A percentile compares a stretch with the other conserved stretches of the same genome.
These are phyloP conservation scores for Selenia dentaria DNA, from an alignment of 2,888 invertebrate genomes.

Conservation along the genomic window DNA sequence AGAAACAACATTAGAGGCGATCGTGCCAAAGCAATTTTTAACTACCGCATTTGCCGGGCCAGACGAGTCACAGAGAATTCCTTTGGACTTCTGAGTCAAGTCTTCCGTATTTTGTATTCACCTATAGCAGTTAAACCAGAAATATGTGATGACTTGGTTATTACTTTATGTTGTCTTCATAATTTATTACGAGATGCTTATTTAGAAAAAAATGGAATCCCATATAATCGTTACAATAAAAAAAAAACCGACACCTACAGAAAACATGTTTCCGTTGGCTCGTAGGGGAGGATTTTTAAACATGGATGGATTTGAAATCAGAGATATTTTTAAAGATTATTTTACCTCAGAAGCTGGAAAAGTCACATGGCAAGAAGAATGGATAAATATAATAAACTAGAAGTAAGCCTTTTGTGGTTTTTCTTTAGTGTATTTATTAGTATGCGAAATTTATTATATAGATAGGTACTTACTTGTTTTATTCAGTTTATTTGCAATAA, in stretches of 20 bases:
- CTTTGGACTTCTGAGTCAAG: slow-evolving; percentile 20
- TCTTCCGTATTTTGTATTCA: slow-evolving; percentile 14
- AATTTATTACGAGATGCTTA: no score
- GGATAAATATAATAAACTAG: slow-evolving; percentile 16
- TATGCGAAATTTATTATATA: neutral
- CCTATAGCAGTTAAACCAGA: slow-evolving; percentile 16
- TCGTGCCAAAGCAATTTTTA: slow-evolving; percentile 8
- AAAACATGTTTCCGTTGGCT: slow-evolving; percentile 9
- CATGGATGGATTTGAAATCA: slow-evolving; percentile 17
- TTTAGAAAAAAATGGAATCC: no score
- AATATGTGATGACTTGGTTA: slow-evolving; percentile 9
- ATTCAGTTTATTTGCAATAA: no score
- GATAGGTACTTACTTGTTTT: neutral
- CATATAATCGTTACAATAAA: neutral
- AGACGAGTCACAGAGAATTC: slow-evolving; percentile 18
- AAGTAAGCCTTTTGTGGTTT: neutral
- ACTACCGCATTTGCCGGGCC: slow-evolving; percentile 16
- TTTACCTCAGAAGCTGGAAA: slow-evolving; percentile 17
- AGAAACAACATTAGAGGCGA: slow-evolving; percentile 3
- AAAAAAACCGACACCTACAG: slow-evolving; percentile 11
- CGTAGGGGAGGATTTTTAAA: slow-evolving; percentile 14
- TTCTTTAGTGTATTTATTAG: neutral
- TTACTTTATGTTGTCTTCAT: slow-evolving; percentile 2
- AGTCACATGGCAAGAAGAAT: slow-evolving; percentile 13
- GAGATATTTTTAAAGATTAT: slow-evolving; percentile 15